A percentile compares a stretch with the other conserved stretches of the same genome.
Evolutionary conservation across 2,797 vertebrate species (phyloP).

Genomic region (Cygnus olor): DNA sequence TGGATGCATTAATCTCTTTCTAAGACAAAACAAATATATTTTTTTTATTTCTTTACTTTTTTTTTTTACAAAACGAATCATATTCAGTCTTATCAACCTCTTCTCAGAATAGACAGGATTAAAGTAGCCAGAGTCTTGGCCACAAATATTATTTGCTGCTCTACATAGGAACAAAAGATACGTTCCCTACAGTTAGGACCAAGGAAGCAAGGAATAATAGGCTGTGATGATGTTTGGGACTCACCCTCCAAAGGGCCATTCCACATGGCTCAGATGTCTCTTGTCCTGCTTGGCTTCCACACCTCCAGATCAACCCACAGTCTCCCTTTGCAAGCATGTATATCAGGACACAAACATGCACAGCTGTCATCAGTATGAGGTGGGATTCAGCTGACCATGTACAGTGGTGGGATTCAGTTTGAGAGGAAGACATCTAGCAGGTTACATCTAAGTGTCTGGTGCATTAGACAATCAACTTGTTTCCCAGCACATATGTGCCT

Average conservation of each 20-base stretch:
- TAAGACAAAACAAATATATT: neutral
- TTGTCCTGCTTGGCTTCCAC: neutral
- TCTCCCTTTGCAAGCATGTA: neutral
- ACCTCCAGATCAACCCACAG: neutral
- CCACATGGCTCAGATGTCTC: neutral
- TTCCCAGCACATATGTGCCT: neutral
- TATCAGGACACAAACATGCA: neutral
- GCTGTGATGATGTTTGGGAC: neutral
- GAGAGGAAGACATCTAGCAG: neutral
- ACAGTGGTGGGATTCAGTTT: neutral
- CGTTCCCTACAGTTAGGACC: neutral
- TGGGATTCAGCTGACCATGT: neutral
- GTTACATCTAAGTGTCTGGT: no score
- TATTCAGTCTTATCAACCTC: neutral
- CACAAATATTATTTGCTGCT: neutral
- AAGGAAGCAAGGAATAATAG: neutral
- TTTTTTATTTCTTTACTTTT: neutral
- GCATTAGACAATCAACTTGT: neutral
- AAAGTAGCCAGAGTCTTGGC: neutral
- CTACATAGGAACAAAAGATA: accelerated
- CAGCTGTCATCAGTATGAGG: neutral
- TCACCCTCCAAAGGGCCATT: neutral
- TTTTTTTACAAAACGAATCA: neutral
- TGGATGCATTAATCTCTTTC: neutral
- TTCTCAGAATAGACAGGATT: neutral